phyloP scores from a whole-genome alignment of 2,888 invertebrate species.

The Pseudanteris insignis region DNA sequence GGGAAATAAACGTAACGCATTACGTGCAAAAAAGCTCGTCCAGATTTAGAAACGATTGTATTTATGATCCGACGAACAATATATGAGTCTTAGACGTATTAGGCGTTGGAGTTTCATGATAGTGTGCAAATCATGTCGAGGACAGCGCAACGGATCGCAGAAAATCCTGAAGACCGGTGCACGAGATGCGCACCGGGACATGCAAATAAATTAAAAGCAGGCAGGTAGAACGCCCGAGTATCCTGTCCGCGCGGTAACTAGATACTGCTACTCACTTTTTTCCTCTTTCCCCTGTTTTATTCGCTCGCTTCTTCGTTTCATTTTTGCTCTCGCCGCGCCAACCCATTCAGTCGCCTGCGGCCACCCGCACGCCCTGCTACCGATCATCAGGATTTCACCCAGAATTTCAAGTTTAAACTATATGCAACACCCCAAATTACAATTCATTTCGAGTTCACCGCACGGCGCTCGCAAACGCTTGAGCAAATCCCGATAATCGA shows the following conservation, averaged over 20 bases:
- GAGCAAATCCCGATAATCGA: conserved; percentile 26
- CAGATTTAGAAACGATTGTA: conserved; percentile 28
- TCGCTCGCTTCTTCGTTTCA: conserved; percentile 40
- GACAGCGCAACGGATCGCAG: conserved; percentile 29
- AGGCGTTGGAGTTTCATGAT: conserved; percentile 35
- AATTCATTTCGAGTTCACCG: conserved; percentile 30
- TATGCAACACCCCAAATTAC: conserved; percentile 39
- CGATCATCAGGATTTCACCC: conserved; percentile 41
- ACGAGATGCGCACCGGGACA: conserved; percentile 40
- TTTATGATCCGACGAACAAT: conserved; percentile 31
- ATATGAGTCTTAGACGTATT: conserved; percentile 36
- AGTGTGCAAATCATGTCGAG: conserved; percentile 42
- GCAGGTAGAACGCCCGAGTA: conserved; percentile 49
- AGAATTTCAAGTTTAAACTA: conserved; percentile 38
- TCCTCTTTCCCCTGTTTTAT: conserved; percentile 35
- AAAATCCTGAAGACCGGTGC: conserved; percentile 38
- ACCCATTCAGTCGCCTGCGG: conserved; percentile 31
- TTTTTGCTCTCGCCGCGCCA: conserved; percentile 36
- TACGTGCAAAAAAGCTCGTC: conserved; percentile 25
- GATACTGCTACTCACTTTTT: conserved; percentile 50
- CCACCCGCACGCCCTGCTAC: conserved; percentile 40
- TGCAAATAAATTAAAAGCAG: conserved; percentile 47
- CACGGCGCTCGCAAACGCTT: conserved; percentile 8
- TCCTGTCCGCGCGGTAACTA: conserved; percentile 55
- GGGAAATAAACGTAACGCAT: conserved; percentile 19